Evolutionary conservation across 2,888 invertebrate genomes (phyloP), one percentile per base, ranked within the genome.

Genomic region (Pyrrhosoma nymphula): DNA sequence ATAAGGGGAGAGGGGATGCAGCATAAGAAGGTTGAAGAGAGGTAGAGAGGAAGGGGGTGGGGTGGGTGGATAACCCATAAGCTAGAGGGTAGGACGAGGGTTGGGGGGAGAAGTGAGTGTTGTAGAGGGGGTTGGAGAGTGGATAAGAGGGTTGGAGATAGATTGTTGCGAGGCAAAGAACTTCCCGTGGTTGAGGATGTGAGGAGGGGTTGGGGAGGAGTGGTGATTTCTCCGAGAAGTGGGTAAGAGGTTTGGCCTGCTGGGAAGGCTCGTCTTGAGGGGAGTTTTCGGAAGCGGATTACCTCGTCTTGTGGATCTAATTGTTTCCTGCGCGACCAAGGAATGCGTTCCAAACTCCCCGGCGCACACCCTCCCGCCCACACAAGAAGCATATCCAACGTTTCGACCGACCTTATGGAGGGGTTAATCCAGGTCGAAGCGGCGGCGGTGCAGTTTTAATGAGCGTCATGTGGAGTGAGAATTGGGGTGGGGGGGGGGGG

Each of bases 161-260:
- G 91, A 91, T 91, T 91, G 91, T 63, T 91, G 63, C 91, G 35
- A 39, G 63, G 91, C 60, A 91, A 91, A 91, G 91, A 69, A 63
- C 91, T 91, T 91, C 63, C 60, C 91, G 20, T 69, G 91, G 63
- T 60, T 26, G n/a, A 91, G 90, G 56, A 47, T 47, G 47, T 47
- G 26, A 20, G 90, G 35, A 30, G 26, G 69, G 69, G 69, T n/a
- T n/a, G n/a, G n/a, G n/a, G n/a, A n/a, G 35, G n/a, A 0, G 82
- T 10, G 30, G 30, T 14, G 82, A 26, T 82, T 35, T 82, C 35
- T 3, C 35, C 82, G 14, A 35, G 35, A 18, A 35, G 82, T 14
- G 82, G 30, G 82, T 26, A 26, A 16, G 82, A 82, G 30, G 91
- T 60, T 30, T 4, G 91, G 47, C 47, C 8, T 2, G 47, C 47